Base-by-base conservation (phyloP, 2,888 invertebrate genomes). In the Rhaphigaster nebulosa region DNA sequence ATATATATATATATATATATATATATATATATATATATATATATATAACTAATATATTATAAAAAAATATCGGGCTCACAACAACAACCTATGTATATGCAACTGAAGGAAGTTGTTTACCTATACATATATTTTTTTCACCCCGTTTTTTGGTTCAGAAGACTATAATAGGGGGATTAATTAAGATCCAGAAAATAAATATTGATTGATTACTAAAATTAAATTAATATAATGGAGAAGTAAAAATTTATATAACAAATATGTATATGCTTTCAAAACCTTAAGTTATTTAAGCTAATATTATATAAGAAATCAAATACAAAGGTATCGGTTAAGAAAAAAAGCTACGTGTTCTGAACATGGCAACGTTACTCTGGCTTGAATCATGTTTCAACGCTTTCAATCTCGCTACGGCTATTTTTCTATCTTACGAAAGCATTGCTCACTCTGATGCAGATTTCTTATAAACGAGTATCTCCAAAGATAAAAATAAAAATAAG, bases 321-420 rank as follows among this genome's bases (percentile, higher is more conserved):
- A n/a, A 60, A 60, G n/a, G 10, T n/a, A 60, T 26, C 56, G 20
- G 26, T 56, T 23, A 20, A 6, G 56, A 60, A n/a, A 65, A 65
- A 65, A 65, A 13, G 3, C 26, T 5, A 60, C 29, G 29, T 29
- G 65, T 13, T 29, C 65, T 65, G 29, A 65, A 65, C 65, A 29
- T 65, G 29, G 29, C 65, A 29, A 29, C 65, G 65, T 15, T 65
- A 65, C 29, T 29, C 65, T 65, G 65, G 65, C 65, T n/a, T 29
- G 65, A 65, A 65, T 65, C 65, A 65, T 65, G 65, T 65, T 65
- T 65, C 29, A 29, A 65, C 65, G 65, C 65, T 65, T 65, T 65
- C 65, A 65, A 15, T 65, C 29, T 29, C 65, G 65, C 13, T 26
- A 65, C 65, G 65, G 65, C 3, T 29, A 65, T 65, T 65, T 65